These are phyloP conservation scores for Siniperca obscura DNA, from an alignment of 2,797 vertebrate species.

Conservation along the genomic window DNA sequence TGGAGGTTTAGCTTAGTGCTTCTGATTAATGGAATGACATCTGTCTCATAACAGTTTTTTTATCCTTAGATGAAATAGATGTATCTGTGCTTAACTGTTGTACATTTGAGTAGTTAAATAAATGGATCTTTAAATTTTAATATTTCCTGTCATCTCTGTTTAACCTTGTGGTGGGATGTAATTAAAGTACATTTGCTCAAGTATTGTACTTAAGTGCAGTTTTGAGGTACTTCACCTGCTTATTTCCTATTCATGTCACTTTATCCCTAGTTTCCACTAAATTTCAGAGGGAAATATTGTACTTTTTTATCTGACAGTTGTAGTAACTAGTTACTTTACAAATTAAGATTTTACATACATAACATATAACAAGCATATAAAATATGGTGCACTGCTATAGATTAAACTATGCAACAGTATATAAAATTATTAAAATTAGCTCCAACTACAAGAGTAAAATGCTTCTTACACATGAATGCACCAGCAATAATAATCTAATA, in stretches of 20 bases:
- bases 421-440: neutral
- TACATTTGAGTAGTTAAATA: neutral
- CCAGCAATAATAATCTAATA: neutral
- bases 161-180: neutral
- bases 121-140: neutral
- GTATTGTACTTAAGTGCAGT: neutral
- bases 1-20: neutral
- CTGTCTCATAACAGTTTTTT: neutral
- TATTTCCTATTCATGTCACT: neutral
- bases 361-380: neutral
- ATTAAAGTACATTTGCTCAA: neutral
- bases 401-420: neutral
- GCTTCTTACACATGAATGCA: neutral
- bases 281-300: neutral
- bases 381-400: neutral
- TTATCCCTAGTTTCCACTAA: neutral
- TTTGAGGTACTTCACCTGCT: neutral
- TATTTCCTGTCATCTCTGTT: neutral
- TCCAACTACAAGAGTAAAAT: neutral
- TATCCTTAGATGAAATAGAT: neutral
- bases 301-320: neutral
- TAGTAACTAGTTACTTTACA: neutral
- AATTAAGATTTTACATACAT: neutral
- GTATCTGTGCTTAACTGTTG: neutral
- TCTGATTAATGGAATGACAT: neutral